These are phyloP conservation scores for Poecilia gillii DNA, from an alignment of 2,797 vertebrate species.

Conservation along the genomic window DNA sequence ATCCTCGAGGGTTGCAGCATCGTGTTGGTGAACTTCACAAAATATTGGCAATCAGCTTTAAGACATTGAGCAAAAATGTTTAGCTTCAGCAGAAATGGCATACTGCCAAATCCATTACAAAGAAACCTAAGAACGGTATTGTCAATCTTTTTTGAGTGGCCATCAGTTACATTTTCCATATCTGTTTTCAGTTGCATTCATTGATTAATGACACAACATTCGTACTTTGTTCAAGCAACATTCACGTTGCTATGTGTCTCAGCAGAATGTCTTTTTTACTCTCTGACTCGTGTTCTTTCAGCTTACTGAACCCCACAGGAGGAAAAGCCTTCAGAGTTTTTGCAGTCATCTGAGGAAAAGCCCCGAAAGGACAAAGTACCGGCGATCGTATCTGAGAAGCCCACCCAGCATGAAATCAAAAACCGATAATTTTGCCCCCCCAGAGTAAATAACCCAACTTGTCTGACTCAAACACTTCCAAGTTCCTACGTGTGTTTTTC, in stretches of 20 bases:
- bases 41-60: background rate
- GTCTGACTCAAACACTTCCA: constrained; percentile 21
- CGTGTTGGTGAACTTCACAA: background rate
- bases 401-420: constrained; percentile 47
- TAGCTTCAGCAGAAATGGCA: background rate
- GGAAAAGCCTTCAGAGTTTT: constrained; percentile 97
- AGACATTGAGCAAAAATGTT: background rate
- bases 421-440: constrained; percentile 58
- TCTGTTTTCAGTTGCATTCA: background rate
- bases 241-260: background rate
- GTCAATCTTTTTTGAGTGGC: background rate
- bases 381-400: constrained; percentile 42
- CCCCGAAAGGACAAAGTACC: constrained; percentile 49
- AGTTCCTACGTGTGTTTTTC: constrained; percentile 37
- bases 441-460: constrained; percentile 30
- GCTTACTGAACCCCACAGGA: constrained; percentile 89
- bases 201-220: background rate
- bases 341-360: constrained; percentile 89
- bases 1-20: background rate
- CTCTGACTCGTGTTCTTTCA: constrained; percentile 66
- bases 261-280: background rate
- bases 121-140: background rate
- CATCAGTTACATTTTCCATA: background rate
- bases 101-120: background rate
- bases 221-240: background rate